Conservation (phyloP, 2,113 vertebrate species). For the Meleagris gallopavo region DNA sequence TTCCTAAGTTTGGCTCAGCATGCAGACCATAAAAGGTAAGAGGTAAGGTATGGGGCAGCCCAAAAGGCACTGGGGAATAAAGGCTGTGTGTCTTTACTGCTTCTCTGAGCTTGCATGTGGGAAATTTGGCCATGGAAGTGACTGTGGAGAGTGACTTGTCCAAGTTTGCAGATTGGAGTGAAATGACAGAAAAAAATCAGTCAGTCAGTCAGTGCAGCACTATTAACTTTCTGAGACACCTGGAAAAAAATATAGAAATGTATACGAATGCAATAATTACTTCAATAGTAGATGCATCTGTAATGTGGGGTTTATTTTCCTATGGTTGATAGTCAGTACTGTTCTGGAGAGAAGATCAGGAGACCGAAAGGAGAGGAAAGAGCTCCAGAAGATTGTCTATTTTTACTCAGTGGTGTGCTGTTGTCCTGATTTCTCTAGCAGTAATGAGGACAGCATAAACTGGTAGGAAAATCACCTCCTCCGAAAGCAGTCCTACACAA, state of each 20-base stretch:
- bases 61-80: not conserved
- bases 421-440: slow-evolving; percentile 79
- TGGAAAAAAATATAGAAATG: not conserved
- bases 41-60: slow-evolving; percentile 52
- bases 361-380: slow-evolving; percentile 24
- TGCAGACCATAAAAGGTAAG: slow-evolving; percentile 65
- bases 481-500: slow-evolving; percentile 70
- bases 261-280: not conserved
- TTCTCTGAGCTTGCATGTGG: not conserved
- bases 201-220: not conserved
- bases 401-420: slow-evolving; percentile 76
- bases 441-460: slow-evolving; percentile 79
- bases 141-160: not conserved
- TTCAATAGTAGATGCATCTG: not conserved
- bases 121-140: not conserved
- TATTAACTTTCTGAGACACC: accelerated
- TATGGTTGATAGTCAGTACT: not conserved
- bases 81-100: accelerated
- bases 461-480: slow-evolving; percentile 63
- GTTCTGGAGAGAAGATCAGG: slow-evolving; percentile 15
- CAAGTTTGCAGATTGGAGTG: not conserved
- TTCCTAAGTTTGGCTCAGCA: slow-evolving; percentile 57
- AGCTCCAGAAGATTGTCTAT: slow-evolving; percentile 75
- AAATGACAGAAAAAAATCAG: not conserved
- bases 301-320: not conserved